Evolutionary conservation across 2,797 vertebrate species (phyloP), one percentile per base, ranked within the genome.

Genomic region (Pelobates cultripes): DNA sequence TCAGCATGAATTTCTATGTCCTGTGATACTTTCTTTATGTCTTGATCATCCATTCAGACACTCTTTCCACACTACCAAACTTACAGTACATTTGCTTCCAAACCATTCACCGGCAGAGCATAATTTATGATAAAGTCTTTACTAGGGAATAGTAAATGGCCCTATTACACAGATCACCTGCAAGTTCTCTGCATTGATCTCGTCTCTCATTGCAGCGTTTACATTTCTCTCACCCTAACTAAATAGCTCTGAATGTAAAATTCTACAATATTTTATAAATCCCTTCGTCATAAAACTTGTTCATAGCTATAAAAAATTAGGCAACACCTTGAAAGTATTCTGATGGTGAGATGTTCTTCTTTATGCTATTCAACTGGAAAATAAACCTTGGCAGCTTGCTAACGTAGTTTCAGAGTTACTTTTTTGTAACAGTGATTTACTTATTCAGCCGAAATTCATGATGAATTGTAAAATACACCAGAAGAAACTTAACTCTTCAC

Each of bases 21-120:
- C 70, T 63, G 47, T 60, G 74, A 57, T 64, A 60, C 53, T 8
- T 76, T 43, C 64, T 70, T 77, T 43, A 82, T 81, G 43, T 76
- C 69, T 82, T 82, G 80, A 82, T 82, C 74, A 82, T 70, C 77
- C 75, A 75, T 61, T 83, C 43, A 75, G 55, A 70, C 43, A 41
- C 66, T 73, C 71, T 51, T 74, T 47, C 42, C 57, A 51, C 45
- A 64, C 77, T 75, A 69, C 55, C 8, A 75, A 79, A 79, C 77
- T 70, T 42, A 55, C 64, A 68, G 60, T 67, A 60, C 70, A 78
- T 78, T 70, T 61, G 47, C 70, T 78, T 82, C 64, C 44, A 44
- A 83, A 17, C 14, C 60, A 53, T 69, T 83, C 70, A 73, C 17
- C 43, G 28, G 51, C 63, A 73, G 63, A 40, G 15, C 7, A 57